Base-by-base conservation (phyloP, 2,888 invertebrate species). In the Ophion ventricosus region DNA sequence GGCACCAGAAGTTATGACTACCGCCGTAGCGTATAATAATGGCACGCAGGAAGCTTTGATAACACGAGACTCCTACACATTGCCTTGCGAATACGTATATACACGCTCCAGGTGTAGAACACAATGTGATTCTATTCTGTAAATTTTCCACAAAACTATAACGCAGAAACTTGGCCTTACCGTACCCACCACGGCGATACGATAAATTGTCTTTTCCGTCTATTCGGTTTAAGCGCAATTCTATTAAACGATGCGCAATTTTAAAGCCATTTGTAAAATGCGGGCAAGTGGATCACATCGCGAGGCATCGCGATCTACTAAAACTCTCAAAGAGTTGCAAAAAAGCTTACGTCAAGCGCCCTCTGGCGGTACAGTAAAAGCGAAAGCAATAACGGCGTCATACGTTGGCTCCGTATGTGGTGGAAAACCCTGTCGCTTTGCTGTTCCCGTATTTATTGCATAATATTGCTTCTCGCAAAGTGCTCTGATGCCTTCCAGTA, bases 121-220 rank as follows among this genome's bases (percentile, higher is more conserved):
- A 54, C 49, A 70, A 23, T 29, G 56, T 25, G 64, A 26, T 40
- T 25, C 70, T 63, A 40, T 72, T 54, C 76, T 11, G 11, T 43
- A 29, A 64, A 72, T 79, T 79, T 76, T 70, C 57, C 66, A 26
- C 54, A 66, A 59, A 66, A 29, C 64, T 63, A 29, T 35, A n/a
- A n/a, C 64, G 23, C 14, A 17, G 26, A 73, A 80, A 76, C 80
- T 83, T 76, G n/a, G 25, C 54, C 59, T 40, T 74, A 63, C 29
- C 40, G 25, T 56, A 43, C 29, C 25, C 67, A 23, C 35, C 69
- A 63, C 26, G 67, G 35, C 73, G 29, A 49, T 26, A 25, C 72
- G 66, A 80, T 80, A 83, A 83, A 83, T 83, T 80, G 74, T 43
- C 56, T 67, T 76, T 67, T 23, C 61, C 23, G 40, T 67, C 61